phyloP scores from a whole-genome alignment of 2,113 vertebrate genomes.

The Azemiops feae region DNA sequence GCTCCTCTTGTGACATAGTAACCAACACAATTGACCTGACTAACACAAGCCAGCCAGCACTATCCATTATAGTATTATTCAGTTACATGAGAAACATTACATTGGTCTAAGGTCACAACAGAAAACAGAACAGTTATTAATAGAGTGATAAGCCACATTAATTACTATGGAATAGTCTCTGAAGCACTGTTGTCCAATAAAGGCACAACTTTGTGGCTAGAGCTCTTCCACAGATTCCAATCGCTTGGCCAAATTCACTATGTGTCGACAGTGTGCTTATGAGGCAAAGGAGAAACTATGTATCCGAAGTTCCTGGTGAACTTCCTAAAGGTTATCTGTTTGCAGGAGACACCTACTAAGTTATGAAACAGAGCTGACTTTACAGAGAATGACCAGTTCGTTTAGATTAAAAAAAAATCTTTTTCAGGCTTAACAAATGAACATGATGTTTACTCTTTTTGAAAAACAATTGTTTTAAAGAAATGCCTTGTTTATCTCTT shows the following conservation, averaged over 20 bases:
- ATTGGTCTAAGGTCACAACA: neutral
- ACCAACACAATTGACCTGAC: neutral
- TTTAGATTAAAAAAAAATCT: neutral
- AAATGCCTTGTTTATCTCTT: neutral
- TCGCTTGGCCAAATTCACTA: neutral
- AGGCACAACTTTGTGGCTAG: neutral
- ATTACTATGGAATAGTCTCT: neutral
- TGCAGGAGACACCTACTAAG: neutral
- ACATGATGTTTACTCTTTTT: neutral
- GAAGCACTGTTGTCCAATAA: neutral
- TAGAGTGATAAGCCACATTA: neutral
- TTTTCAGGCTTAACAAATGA: neutral
- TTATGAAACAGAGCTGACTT: neutral
- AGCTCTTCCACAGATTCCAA: neutral
- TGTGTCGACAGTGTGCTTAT: neutral
- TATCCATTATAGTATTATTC: neutral
- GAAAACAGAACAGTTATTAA: neutral
- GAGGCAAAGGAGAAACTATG: neutral
- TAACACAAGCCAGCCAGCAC: neutral
- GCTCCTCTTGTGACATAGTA: neutral
- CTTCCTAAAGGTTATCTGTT: constrained; percentile 23
- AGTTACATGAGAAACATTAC: neutral
- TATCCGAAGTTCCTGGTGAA: neutral
- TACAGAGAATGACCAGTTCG: neutral
- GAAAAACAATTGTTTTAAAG: neutral